Base-by-base conservation (phyloP, 2,888 invertebrate species). In the Neoscelio sp. region DNA sequence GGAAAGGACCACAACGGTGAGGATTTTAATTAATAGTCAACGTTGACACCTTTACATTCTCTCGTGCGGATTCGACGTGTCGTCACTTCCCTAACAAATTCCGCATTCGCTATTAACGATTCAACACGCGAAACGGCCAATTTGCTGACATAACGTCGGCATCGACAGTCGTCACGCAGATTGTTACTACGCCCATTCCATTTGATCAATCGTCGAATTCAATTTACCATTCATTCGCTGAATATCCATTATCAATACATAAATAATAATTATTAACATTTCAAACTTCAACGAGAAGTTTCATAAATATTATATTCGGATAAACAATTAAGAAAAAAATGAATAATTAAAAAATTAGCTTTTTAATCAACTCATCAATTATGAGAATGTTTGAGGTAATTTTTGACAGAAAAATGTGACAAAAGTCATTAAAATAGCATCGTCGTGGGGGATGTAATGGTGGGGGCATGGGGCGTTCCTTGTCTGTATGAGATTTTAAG, bases 41-140 rank as follows among this genome's bases (percentile, higher is more conserved):
- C 67, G 81, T 62, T 81, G 81, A 79, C 81, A 81, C 79, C 77
- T 81, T 81, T 79, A 81, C 75, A 79, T 67, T 65, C 67, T 10
- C 30, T 38, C 10, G 75, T 56, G 80, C 20, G 60, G 75, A 74
- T 81, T 81, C 54, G 71, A 81, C 62, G 71, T 40, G 79, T 81
- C 79, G 68, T 71, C 81, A 64, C 79, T 74, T 77, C 50, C 73
- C 44, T 79, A 79, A 79, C 78, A 77, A 79, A 79, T 79, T 81
- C 79, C 77, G 77, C 78, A 71, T 77, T 74, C 79, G 65, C 74
- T 67, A 81, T 77, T 81, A 79, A 77, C 74, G 70, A 75, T 74
- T 79, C 74, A 81, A 77, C 79, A 77, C 77, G 67, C 56, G 46
- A 62, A 68, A 79, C 56, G 71, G 77, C 60, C 75, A 67, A 79